Evolutionary conservation across 2,888 invertebrate species (phyloP).

Genomic region (Lepas anatifera): DNA sequence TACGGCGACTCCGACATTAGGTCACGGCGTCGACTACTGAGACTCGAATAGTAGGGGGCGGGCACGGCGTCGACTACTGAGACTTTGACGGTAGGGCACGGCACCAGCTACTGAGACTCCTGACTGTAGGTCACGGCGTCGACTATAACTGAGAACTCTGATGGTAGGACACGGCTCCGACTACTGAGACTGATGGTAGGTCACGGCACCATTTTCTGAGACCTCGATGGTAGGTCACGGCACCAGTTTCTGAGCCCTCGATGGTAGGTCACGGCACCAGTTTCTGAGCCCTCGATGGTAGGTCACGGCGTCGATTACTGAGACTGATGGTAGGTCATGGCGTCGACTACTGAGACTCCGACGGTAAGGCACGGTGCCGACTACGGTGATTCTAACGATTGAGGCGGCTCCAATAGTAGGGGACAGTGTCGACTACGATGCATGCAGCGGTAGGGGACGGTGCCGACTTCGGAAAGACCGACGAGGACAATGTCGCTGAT

Average conservation of each 20-base stretch:
- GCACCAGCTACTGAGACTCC: too few relatives aligned
- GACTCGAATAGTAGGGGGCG: too few relatives aligned
- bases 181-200: conserved; percentile 82
- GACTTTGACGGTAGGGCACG: background rate
- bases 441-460: too few relatives aligned
- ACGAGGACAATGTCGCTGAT: too few relatives aligned
- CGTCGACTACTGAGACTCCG: conserved; percentile 34
- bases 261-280: too few relatives aligned
- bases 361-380: conserved; percentile 46
- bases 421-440: background rate
- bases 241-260: too few relatives aligned
- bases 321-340: conserved; percentile 66
- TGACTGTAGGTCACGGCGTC: too few relatives aligned
- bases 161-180: conserved; percentile 67
- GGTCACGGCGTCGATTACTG: conserved; percentile 78
- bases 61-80: background rate
- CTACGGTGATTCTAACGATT: too few relatives aligned
- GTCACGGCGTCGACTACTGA: background rate
- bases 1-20: background rate
- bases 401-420: too few relatives aligned
- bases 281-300: too few relatives aligned
- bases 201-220: background rate
- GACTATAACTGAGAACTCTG: too few relatives aligned
- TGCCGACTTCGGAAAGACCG: background rate
- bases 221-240: conserved; percentile 57